These are phyloP conservation scores for Mustelus asterias DNA, from an alignment of 2,113 vertebrate species.

Conservation along the genomic window DNA sequence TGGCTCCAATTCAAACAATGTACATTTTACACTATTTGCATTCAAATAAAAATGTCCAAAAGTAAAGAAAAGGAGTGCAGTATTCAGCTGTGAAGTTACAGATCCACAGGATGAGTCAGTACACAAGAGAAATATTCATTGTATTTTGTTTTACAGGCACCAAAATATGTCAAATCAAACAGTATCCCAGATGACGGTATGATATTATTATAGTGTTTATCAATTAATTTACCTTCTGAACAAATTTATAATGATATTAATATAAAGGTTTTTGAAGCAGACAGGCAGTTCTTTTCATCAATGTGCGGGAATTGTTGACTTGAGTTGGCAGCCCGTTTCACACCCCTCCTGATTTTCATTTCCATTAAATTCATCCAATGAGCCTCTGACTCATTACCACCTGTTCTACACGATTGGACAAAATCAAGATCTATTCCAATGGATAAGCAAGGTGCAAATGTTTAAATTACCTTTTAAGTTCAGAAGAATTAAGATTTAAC, in stretches of 20 bases:
- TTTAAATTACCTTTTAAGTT: neutral
- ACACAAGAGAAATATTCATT: neutral
- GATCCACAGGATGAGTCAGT: neutral
- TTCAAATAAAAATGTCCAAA: neutral
- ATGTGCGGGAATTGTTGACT: neutral
- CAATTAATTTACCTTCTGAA: neutral
- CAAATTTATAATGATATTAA: neutral
- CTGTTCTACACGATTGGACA: neutral
- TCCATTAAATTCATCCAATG: neutral
- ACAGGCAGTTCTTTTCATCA: neutral
- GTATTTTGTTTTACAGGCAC: constrained; percentile 23
- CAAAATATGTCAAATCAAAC: neutral
- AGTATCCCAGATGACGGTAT: constrained; percentile 21
- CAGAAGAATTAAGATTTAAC: neutral
- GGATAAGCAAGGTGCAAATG: neutral
- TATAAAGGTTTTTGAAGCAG: neutral
- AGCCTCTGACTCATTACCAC: neutral
- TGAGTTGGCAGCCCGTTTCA: neutral
- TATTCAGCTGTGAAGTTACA: neutral
- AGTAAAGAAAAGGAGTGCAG: no score
- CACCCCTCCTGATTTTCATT: neutral
- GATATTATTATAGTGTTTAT: neutral
- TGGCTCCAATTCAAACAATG: neutral
- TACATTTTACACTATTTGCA: neutral
- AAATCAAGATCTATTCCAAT: neutral